Evolutionary conservation across 2,113 vertebrate species (phyloP).

Genomic region (Lampris incognitus): DNA sequence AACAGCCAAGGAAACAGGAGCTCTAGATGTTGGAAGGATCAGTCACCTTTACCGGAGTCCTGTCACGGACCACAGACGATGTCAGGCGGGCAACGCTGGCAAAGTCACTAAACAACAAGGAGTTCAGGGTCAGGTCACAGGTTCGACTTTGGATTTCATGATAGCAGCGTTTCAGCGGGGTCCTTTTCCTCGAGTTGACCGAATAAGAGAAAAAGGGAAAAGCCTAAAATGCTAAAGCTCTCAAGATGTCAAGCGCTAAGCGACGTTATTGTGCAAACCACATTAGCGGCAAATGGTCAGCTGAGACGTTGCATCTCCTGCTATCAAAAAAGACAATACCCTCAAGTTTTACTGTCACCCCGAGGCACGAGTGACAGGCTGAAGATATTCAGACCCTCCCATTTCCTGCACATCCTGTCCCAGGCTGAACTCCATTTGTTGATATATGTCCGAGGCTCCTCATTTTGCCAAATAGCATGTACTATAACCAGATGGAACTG

Average conservation of each 20-base stretch:
- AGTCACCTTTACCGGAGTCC: slow-evolving; percentile 56
- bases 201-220: too few relatives aligned
- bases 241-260: too few relatives aligned
- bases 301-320: not conserved
- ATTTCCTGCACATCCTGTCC: slow-evolving; percentile 42
- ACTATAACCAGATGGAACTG: slow-evolving; percentile 78
- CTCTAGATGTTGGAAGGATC: slow-evolving; percentile 41
- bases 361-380: not conserved
- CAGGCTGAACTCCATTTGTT: slow-evolving; percentile 62
- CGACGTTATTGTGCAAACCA: not conserved
- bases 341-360: slow-evolving; percentile 15
- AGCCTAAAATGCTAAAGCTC: too few relatives aligned
- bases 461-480: slow-evolving; percentile 71
- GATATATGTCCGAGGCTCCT: slow-evolving; percentile 67
- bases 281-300: not conserved
- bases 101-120: slow-evolving; percentile 40
- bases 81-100: slow-evolving; percentile 53
- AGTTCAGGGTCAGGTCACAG: slow-evolving; percentile 54
- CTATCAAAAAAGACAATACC: not conserved
- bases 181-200: too few relatives aligned
- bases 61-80: slow-evolving; percentile 31
- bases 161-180: not conserved
- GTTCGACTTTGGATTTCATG: slow-evolving; percentile 19
- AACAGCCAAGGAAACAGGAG: slow-evolving; percentile 30
- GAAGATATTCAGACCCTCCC: slow-evolving; percentile 22